Evolutionary conservation across 2,797 vertebrate genomes (phyloP).

Genomic region (Pantherophis vulpinus): DNA sequence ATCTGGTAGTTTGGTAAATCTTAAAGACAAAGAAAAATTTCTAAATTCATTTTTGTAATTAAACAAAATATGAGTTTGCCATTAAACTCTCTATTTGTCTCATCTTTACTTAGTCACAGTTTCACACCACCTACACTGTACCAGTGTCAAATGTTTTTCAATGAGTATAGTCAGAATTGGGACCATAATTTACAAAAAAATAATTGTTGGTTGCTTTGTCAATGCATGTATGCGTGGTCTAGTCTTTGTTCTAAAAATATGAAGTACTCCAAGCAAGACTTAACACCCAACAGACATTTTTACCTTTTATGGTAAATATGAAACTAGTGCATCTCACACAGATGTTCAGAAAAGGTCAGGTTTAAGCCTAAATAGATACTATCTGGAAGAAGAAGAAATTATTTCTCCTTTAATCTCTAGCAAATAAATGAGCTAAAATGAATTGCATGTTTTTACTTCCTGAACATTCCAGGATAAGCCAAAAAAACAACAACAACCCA

Average conservation of each 20-base stretch:
- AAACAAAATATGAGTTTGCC: neutral
- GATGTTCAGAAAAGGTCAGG: neutral
- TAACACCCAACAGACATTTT: neutral
- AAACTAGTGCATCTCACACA: constrained; percentile 22
- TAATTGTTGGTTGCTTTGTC: neutral
- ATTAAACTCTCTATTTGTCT: neutral
- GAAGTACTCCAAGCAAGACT: neutral
- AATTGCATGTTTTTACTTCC: constrained; percentile 49
- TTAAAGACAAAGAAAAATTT: neutral
- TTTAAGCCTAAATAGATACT: constrained; percentile 34
- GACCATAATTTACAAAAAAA: constrained; percentile 24
- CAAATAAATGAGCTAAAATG: constrained; percentile 51
- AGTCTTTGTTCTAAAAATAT: constrained; percentile 10
- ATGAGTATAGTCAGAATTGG: constrained; percentile 11
- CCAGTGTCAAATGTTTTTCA: constrained; percentile 35
- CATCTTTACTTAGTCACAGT: neutral
- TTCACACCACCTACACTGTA: neutral
- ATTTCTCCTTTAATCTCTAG: constrained; percentile 56
- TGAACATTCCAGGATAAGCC: constrained; percentile 52
- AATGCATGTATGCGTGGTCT: neutral
- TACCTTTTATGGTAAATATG: constrained; percentile 21
- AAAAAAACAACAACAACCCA: neutral
- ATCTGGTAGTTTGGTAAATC: constrained; percentile 1
- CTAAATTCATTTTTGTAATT: neutral
- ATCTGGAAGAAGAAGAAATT: constrained; percentile 45